Evolutionary conservation across 2,113 vertebrate genomes (phyloP).

Genomic region (Cheilinus undulatus): DNA sequence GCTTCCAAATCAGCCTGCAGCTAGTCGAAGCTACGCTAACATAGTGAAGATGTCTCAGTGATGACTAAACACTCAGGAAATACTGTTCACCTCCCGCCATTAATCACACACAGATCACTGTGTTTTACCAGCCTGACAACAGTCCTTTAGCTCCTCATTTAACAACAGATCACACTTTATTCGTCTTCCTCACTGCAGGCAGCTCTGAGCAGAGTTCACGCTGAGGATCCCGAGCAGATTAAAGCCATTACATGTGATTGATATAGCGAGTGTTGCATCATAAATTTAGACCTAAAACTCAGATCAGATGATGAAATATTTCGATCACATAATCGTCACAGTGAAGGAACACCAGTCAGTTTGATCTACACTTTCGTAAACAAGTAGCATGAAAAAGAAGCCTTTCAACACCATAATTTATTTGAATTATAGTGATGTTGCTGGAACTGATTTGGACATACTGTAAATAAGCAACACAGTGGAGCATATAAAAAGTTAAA

Average conservation of each 20-base stretch:
- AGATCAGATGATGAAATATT: conserved; percentile 18
- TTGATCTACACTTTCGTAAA: conserved; percentile 32
- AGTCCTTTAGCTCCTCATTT: conserved; percentile 17
- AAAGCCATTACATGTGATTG: conserved; percentile 2
- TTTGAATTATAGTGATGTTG: not conserved
- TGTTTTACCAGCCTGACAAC: conserved; percentile 8
- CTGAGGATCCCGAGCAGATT: not conserved
- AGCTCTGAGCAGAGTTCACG: not conserved
- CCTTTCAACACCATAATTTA: not conserved
- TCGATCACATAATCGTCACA: conserved; percentile 9
- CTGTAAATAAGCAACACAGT: not conserved
- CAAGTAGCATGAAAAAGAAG: not conserved
- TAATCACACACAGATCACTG: not conserved
- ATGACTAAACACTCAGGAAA: conserved; percentile 18
- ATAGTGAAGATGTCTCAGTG: not conserved
- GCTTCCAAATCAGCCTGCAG: conserved; percentile 20
- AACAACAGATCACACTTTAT: conserved; percentile 14
- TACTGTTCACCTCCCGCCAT: not conserved
- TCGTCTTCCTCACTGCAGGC: not conserved
- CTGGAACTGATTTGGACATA: not conserved
- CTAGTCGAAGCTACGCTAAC: not conserved
- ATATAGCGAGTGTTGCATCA: not conserved
- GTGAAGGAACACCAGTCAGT: not conserved
- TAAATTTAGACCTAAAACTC: not conserved
- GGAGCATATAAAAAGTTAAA: not conserved